Evolutionary conservation across 2,113 vertebrate species (phyloP), one percentile per base, ranked within the genome.

Genomic region (Thalassoma bifasciatum): DNA sequence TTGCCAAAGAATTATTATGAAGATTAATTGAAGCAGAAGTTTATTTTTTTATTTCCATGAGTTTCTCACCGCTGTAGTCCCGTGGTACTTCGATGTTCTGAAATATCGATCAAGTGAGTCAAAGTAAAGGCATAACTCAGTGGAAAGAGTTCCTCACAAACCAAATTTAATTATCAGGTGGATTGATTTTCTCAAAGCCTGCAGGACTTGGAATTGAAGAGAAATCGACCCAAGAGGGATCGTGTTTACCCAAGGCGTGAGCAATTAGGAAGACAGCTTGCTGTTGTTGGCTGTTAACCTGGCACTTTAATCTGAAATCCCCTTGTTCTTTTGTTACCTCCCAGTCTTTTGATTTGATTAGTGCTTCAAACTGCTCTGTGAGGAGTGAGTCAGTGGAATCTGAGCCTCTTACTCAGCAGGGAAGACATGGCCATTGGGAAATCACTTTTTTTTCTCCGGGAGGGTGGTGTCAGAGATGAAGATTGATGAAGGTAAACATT

Each of bases 401-500:
- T 49, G 74, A 88, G 64, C 24, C 66, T 56, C 60, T 79, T 73
- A 44, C 57, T 72, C 73, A 61, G 75, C 61, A 75, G 38, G 64
- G 83, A 86, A 72, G 72, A 82, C 26, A 17, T 40, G 47, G 54
- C 62, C 38, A 64, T 79, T 75, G 59, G 49, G 64, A 63, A 69
- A 71, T 76, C 38, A 22, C 12, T 46, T 70, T 44, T 65, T 60
- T 30, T 26, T 37, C 17, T 0, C n/a, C 36, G 16, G 17, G 22
- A 51, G 67, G 54, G 73, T 3, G 23, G 47, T 58, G 72, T 85
- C 58, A 7, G 49, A 61, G 82, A 78, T 73, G 64, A 80, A 82
- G 86, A 85, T 62, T 72, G 50, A 86, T 90, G 75, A 86, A 90
- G 58, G 72, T 86, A 87, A 89, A 92, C 83, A 82, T 88, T 89